Conservation (phyloP, 2,888 invertebrate genomes). For the Dasypolia templi region DNA sequence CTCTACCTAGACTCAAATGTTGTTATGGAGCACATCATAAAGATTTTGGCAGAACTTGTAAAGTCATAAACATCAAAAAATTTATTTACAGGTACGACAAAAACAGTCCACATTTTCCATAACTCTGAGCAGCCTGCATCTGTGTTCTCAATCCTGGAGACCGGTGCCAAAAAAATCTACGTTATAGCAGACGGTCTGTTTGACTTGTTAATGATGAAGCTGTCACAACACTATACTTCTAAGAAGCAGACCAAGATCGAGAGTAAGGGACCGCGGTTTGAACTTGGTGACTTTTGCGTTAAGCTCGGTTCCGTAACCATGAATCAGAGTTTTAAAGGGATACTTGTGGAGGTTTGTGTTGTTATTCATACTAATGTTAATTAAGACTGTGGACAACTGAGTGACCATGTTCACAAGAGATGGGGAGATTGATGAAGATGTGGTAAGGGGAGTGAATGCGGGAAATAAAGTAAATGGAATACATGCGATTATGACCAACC, state of each 20-base stretch:
- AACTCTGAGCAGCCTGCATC: slow-evolving; percentile 99
- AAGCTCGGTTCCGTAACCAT: slow-evolving; percentile 98
- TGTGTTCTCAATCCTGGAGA: slow-evolving; percentile 97
- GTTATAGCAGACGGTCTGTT: slow-evolving; percentile 97
- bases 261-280: slow-evolving; percentile 96
- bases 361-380: not conserved
- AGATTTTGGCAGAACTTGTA: too few relatives aligned
- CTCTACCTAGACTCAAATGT: too few relatives aligned
- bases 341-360: slow-evolving; percentile 95
- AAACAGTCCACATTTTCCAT: slow-evolving; percentile 97
- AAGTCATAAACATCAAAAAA: too few relatives aligned
- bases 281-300: slow-evolving; percentile 97
- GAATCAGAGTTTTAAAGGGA: slow-evolving; percentile 97
- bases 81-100: slow-evolving; percentile 91
- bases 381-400: too few relatives aligned
- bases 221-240: slow-evolving; percentile 96
- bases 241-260: slow-evolving; percentile 97
- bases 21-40: too few relatives aligned
- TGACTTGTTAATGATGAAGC: slow-evolving; percentile 97
- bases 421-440: too few relatives aligned
- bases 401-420: too few relatives aligned
- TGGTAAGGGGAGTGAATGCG: too few relatives aligned
- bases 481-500: too few relatives aligned
- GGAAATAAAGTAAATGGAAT: too few relatives aligned
- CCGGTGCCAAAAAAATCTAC: slow-evolving; percentile 95